A percentile compares a stretch with the other conserved stretches of the same genome.
These are phyloP conservation scores for Elanus axillaris DNA, from an alignment of 2,113 vertebrate genomes.

Conservation along the genomic window DNA sequence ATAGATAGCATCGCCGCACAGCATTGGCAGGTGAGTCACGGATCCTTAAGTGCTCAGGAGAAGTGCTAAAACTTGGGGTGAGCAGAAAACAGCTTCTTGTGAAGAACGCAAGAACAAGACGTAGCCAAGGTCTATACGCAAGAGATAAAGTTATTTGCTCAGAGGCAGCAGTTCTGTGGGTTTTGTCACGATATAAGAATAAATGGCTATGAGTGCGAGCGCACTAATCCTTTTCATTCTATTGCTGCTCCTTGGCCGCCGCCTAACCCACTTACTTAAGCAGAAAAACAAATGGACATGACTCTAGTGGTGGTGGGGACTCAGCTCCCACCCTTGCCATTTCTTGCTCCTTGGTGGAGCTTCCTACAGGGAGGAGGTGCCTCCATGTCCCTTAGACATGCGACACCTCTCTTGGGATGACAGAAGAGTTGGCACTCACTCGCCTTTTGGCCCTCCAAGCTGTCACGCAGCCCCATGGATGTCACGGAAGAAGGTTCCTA, in stretches of 20 bases:
- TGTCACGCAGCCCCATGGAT: fast-evolving
- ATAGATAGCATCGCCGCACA: fast-evolving
- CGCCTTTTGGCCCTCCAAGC: fast-evolving
- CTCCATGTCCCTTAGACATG: neutral
- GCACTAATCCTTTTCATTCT: neutral
- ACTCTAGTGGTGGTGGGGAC: fast-evolving
- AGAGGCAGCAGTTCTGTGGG: neutral
- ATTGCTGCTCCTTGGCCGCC: neutral
- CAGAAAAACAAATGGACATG: neutral
- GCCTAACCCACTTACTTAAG: neutral
- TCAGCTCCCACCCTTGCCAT: neutral
- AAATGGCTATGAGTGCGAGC: neutral
- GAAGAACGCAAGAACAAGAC: neutral
- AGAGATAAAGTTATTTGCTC: no score
- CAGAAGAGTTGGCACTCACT: neutral
- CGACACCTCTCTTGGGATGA: neutral
- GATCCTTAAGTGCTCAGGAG: neutral
- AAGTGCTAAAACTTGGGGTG: neutral
- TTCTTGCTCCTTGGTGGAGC: neutral
- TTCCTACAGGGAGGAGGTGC: neutral
- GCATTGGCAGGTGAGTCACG: fast-evolving
- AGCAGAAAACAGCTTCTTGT: neutral
- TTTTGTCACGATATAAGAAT: neutral
- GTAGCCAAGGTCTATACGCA: fast-evolving
- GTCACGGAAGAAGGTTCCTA: neutral